Conservation (phyloP, 2,797 vertebrate genomes). For the Dendrocincla fuliginosa region DNA sequence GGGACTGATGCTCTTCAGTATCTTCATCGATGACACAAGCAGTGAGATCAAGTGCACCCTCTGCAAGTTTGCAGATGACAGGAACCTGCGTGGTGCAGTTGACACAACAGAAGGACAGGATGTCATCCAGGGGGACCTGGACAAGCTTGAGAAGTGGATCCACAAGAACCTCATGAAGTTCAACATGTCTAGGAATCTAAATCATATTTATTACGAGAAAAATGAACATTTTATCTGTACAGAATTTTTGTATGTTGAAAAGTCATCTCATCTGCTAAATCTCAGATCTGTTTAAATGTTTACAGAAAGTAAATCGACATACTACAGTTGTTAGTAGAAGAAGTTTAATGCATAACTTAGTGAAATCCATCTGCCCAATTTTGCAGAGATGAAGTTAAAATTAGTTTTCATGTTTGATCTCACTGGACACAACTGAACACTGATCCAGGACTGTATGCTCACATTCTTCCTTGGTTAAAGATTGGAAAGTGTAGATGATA, state of each 20-base stretch:
- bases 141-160: neutral
- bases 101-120: neutral
- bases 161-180: neutral
- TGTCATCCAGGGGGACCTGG: neutral
- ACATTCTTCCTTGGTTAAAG: neutral
- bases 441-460: neutral
- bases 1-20: neutral
- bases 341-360: neutral
- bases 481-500: neutral
- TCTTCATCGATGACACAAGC: neutral
- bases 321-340: neutral
- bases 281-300: neutral
- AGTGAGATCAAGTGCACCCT: neutral
- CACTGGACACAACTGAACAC: neutral
- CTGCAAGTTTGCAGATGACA: neutral
- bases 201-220: neutral
- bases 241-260: neutral
- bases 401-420: neutral
- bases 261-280: neutral
- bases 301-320: neutral
- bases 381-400: neutral
- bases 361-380: neutral
- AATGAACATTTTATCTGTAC: neutral
- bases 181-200: neutral
- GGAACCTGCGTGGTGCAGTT: neutral